A percentile compares a stretch with the other conserved stretches of the same genome.
These are phyloP conservation scores for Scaptomyza cyrtandrae DNA, from an alignment of 2,888 invertebrate genomes.

Conservation along the genomic window DNA sequence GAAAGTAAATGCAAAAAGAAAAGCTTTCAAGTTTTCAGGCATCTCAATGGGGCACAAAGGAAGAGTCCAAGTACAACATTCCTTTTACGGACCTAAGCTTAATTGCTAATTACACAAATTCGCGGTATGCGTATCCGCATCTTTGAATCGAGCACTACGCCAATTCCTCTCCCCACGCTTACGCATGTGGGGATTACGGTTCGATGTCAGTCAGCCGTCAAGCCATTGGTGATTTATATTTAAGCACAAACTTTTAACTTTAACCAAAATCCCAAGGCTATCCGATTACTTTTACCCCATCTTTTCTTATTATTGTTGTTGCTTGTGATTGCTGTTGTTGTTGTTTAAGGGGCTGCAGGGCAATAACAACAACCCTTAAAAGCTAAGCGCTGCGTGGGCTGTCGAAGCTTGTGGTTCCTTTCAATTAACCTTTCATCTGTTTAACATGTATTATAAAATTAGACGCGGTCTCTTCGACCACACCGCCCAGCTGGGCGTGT, in stretches of 20 bases:
- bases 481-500: conserved; percentile 34
- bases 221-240: conserved; percentile 77
- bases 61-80: conserved; percentile 30
- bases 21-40: conserved; percentile 58
- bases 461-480: conserved; percentile 74
- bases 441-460: conserved; percentile 80
- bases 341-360: conserved; percentile 24
- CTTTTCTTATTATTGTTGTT: conserved; percentile 20
- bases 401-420: conserved; percentile 77
- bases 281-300: conserved; percentile 26
- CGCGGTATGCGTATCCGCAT: conserved; percentile 62
- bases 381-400: conserved; percentile 66
- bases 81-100: conserved; percentile 57
- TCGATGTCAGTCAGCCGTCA: conserved; percentile 57
- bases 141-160: conserved; percentile 37
- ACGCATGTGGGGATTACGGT: conserved; percentile 40
- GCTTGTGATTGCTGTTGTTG: conserved; percentile 30
- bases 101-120: conserved; percentile 79
- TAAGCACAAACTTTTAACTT: conserved; percentile 77
- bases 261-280: conserved; percentile 68
- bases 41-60: conserved; percentile 35
- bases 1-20: conserved; percentile 52
- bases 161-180: background rate
- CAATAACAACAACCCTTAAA: conserved; percentile 63
- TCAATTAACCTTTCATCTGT: conserved; percentile 79